Conservation (phyloP, 2,113 vertebrate species). For the Daphoenositta chrysoptera region DNA sequence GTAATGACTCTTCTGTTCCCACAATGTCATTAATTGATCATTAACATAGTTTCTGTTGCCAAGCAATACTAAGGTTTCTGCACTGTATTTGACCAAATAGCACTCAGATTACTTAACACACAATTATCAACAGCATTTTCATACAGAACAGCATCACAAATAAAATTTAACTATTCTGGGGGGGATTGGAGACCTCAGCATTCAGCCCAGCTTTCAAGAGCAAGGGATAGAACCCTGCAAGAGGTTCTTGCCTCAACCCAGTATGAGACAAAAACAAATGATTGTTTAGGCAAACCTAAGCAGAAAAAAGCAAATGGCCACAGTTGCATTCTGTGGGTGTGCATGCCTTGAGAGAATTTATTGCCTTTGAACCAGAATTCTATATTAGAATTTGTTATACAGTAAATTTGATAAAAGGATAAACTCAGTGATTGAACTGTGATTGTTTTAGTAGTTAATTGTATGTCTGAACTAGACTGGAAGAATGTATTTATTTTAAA, state of each 20-base stretch:
- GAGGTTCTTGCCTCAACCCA: no score
- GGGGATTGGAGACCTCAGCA: neutral
- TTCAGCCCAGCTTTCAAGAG: neutral
- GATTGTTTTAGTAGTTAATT: neutral
- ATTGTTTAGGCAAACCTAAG: neutral
- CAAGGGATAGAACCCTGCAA: neutral
- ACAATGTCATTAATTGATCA: constrained; percentile 58
- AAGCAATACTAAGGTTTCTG: constrained; percentile 64
- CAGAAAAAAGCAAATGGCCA: neutral
- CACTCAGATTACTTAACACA: constrained; percentile 13
- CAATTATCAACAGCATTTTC: constrained; percentile 9
- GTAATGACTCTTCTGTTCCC: constrained; percentile 54
- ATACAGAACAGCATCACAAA: neutral
- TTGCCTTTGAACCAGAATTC: neutral
- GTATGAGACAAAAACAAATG: neutral
- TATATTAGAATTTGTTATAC: neutral
- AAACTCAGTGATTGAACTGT: neutral
- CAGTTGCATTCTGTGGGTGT: neutral
- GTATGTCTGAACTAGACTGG: neutral
- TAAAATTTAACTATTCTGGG: neutral
- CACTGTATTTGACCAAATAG: constrained; percentile 25
- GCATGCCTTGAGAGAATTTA: neutral
- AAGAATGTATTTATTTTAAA: neutral
- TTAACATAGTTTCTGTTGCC: constrained; percentile 64
- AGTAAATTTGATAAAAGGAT: neutral